Conservation (phyloP, 2,888 invertebrate genomes). For the Unio delphinus region DNA sequence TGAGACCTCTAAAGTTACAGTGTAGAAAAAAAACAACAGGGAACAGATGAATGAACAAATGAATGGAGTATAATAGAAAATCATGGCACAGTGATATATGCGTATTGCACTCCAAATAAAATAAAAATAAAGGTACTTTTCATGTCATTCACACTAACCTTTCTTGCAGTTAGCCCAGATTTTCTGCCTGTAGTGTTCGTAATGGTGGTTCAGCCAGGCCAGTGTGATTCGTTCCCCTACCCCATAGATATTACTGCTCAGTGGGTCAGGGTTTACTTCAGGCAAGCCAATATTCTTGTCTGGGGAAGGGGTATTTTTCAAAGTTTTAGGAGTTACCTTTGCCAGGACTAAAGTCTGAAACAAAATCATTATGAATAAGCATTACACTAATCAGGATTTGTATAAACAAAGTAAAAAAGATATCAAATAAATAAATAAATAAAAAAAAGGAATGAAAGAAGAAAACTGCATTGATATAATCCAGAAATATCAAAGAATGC, state of each 20-base stretch:
- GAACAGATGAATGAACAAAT: too few species aligned
- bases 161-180: slow-evolving; percentile 65
- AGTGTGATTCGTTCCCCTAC: slow-evolving; percentile 68
- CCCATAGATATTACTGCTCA: slow-evolving; percentile 70
- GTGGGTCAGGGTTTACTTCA: slow-evolving; percentile 66
- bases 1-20: too few species aligned
- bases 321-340: slow-evolving; percentile 66
- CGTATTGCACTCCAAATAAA: not conserved
- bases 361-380: slow-evolving; percentile 5
- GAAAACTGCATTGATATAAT: too few species aligned
- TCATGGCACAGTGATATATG: not conserved
- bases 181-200: slow-evolving; percentile 65
- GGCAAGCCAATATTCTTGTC: slow-evolving; percentile 60
- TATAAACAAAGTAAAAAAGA: not conserved
- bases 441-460: too few species aligned
- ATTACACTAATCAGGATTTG: not conserved
- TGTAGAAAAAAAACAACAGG: too few species aligned
- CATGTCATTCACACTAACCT: slow-evolving; percentile 40
- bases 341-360: slow-evolving; percentile 65
- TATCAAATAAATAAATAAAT: not conserved
- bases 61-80: not conserved
- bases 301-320: slow-evolving; percentile 58
- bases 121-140: not conserved
- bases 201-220: slow-evolving; percentile 70
- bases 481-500: too few species aligned